Base-by-base conservation (phyloP, 2,797 vertebrate genomes). In the Champsocephalus esox region DNA sequence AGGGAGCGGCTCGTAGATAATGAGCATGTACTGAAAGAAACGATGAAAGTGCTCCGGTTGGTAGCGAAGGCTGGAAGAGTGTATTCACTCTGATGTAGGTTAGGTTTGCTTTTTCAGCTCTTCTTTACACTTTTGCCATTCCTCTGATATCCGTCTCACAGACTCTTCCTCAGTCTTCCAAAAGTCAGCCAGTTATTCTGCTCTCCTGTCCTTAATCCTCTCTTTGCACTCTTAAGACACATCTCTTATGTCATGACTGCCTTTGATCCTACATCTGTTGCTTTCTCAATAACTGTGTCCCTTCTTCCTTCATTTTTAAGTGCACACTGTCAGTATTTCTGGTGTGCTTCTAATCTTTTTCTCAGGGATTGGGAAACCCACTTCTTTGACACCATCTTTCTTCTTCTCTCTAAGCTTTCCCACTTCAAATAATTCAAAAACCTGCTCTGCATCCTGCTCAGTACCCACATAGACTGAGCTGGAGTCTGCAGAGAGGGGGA, bases 1-100 rank as follows among this genome's bases (percentile, higher is more conserved):
- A 87, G 82, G 89, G 88, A 90, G 92, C 52, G 81, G 89, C 21
- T 77, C 1, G 9, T 56, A 9, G 73, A 70, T 91, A 91, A 91
- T 88, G 83, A 91, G 76, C 80, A 89, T 70, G 84, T 89, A 80
- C 71, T 12, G 54, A 59, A 61, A 75, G 69, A 57, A 32, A 19
- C 48, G 74, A 86, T 75, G 59, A 88, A 73, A 90, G 73, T 73
- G 28, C 50, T 70, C 4, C 3, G 69, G 66, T 57, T 11, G 34
- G 76, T 70, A 32, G 51, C 66, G 60, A 3, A 0, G 52, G 21
- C 79, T 49, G 44, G 60, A 73, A 55, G 46, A 73, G 69, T 28
- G 56, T 24, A 65, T 66, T 70, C 61, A 21, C 75, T 72, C 76
- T 71, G 71, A 77, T 90, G 81, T 75, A 77, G 82, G 79, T 73